These are phyloP conservation scores for Nerophis lumbriciformis DNA, from an alignment of 2,113 vertebrate genomes.

Conservation along the genomic window DNA sequence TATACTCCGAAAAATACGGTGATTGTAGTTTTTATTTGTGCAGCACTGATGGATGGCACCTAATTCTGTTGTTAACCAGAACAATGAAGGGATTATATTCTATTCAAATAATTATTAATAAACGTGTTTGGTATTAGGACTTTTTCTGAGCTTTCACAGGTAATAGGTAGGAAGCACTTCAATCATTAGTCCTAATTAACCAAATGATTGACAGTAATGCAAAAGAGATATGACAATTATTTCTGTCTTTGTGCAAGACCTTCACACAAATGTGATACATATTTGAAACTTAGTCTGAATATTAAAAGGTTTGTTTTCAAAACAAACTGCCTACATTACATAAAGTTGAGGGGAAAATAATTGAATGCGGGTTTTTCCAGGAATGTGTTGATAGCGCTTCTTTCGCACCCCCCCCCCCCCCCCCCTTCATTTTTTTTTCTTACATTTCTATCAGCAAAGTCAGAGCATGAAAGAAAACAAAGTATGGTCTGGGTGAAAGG, in stretches of 20 bases:
- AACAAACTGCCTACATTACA: constrained; percentile 14
- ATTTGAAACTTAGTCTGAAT: background rate
- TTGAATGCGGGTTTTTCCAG: constrained; percentile 16
- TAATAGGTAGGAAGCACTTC: too few relatives aligned
- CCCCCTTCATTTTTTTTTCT: background rate
- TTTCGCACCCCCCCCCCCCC: background rate
- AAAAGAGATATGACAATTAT: too few relatives aligned
- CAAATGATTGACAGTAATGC: too few relatives aligned
- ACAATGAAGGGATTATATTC: too few relatives aligned
- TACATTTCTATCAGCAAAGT: constrained; percentile 46
- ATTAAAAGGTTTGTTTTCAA: constrained; percentile 1
- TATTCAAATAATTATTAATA: too few relatives aligned
- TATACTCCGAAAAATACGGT: too few relatives aligned
- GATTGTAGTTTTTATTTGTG: too few relatives aligned
- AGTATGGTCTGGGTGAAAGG: constrained; percentile 41
- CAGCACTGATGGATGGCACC: too few relatives aligned
- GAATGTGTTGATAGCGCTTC: constrained; percentile 15
- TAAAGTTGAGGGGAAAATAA: constrained; percentile 8
- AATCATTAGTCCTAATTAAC: too few relatives aligned
- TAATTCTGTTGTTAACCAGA: too few relatives aligned
- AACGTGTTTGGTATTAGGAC: too few relatives aligned
- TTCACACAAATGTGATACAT: background rate
- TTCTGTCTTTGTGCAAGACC: background rate
- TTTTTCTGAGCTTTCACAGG: too few relatives aligned
- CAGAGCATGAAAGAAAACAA: constrained; percentile 37